Evolutionary conservation across 2,888 invertebrate species (phyloP).

Genomic region (Chesias legatella): DNA sequence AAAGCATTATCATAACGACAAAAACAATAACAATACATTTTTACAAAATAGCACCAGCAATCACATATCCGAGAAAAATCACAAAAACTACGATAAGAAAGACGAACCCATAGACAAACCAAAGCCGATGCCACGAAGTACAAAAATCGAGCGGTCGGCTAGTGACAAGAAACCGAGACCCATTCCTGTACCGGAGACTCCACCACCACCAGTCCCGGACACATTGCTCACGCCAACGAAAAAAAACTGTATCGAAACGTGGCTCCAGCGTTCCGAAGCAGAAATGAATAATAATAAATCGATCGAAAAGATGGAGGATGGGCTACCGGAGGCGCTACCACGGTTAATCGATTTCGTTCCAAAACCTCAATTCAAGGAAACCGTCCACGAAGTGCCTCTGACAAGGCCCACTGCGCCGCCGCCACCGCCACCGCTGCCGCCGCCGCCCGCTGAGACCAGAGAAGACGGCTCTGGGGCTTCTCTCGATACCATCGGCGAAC

Average conservation of each 20-base stretch:
- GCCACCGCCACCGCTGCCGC: slow-evolving; percentile 59
- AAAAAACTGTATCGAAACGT: slow-evolving; percentile 73
- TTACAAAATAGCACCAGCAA: slow-evolving; percentile 35
- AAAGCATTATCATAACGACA: slow-evolving; percentile 55
- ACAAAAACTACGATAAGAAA: slow-evolving; percentile 18
- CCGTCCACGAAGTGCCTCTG: slow-evolving; percentile 44
- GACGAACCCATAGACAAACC: slow-evolving; percentile 59
- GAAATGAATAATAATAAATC: slow-evolving; percentile 69
- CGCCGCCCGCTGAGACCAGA: slow-evolving; percentile 64
- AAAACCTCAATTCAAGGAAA: slow-evolving; percentile 77
- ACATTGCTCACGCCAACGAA: slow-evolving; percentile 66
- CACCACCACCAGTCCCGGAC: slow-evolving; percentile 53
- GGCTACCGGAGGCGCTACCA: slow-evolving; percentile 77
- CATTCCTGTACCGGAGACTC: slow-evolving; percentile 51
- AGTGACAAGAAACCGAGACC: slow-evolving; percentile 65
- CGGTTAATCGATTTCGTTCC: slow-evolving; percentile 87
- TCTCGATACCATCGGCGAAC: slow-evolving; percentile 86
- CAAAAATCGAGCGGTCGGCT: slow-evolving; percentile 63
- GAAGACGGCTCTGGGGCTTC: slow-evolving; percentile 82
- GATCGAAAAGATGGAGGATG: slow-evolving; percentile 62
- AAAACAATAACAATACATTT: slow-evolving; percentile 65
- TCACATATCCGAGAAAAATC: slow-evolving; percentile 46
- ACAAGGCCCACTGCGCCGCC: slow-evolving; percentile 63
- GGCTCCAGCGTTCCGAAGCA: slow-evolving; percentile 72
- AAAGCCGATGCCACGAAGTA: slow-evolving; percentile 79